These are phyloP conservation scores for Andrena hattorfiana DNA, from an alignment of 2,888 invertebrate species.

Conservation along the genomic window DNA sequence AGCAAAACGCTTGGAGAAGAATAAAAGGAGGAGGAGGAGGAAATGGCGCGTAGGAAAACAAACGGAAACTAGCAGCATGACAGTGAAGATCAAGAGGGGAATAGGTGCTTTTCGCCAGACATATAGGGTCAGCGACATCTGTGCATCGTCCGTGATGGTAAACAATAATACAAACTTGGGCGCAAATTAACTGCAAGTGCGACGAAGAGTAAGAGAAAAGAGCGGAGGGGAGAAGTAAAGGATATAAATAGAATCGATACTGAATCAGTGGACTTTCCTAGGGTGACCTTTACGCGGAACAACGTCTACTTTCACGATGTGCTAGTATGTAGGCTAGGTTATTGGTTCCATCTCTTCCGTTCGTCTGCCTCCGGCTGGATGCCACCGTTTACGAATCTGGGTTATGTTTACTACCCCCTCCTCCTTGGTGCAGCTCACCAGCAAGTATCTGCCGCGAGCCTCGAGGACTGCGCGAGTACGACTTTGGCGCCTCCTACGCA, in stretches of 20 bases:
- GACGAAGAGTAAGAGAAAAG: neutral
- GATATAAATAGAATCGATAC: slow-evolving; percentile 77
- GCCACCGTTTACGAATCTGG: slow-evolving; percentile 72
- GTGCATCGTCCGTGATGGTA: too few relatives aligned
- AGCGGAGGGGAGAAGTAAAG: neutral
- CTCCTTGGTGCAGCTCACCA: slow-evolving; percentile 18
- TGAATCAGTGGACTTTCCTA: slow-evolving; percentile 68
- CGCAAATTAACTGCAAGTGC: too few relatives aligned
- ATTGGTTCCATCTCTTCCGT: slow-evolving; percentile 69
- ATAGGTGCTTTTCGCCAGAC: too few relatives aligned
- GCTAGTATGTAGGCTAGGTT: slow-evolving; percentile 77
- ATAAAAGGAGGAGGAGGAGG: too few relatives aligned
- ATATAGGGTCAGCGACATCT: too few relatives aligned
- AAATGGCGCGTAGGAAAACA: too few relatives aligned
- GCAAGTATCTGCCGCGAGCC: slow-evolving; percentile 19
- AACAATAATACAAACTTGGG: too few relatives aligned
- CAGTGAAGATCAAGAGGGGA: too few relatives aligned
- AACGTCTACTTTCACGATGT: slow-evolving; percentile 65
- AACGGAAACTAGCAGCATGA: too few relatives aligned
- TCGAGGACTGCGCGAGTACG: slow-evolving; percentile 30
- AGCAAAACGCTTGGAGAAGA: too few relatives aligned
- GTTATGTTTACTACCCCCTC: slow-evolving; percentile 78
- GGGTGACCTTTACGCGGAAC: slow-evolving; percentile 78
- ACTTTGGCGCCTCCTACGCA: slow-evolving; percentile 45
- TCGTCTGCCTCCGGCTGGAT: slow-evolving; percentile 54